These are phyloP conservation scores for Ardeotis arabs DNA, from an alignment of 2,113 vertebrate genomes.

Conservation along the genomic window DNA sequence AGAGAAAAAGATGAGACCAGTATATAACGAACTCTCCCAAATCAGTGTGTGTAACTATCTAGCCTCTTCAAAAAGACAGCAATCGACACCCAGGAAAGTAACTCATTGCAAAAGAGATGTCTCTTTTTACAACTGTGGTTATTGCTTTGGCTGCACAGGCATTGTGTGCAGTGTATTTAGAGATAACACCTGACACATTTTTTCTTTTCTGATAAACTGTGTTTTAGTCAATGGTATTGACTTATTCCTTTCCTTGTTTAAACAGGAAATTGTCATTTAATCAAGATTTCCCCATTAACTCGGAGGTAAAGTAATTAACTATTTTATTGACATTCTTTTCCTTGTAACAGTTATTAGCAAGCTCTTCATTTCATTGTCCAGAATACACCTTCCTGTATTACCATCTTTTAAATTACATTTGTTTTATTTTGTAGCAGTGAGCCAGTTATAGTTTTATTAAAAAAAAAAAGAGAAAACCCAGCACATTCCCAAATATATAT, in stretches of 20 bases:
- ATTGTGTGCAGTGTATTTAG: neutral
- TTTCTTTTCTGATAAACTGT: neutral
- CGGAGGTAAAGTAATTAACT: neutral
- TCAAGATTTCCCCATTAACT: neutral
- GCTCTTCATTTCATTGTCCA: neutral
- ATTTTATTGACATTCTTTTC: neutral
- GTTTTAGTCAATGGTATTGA: neutral
- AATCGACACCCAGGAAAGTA: neutral
- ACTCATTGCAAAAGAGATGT: neutral
- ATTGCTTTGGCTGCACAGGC: neutral
- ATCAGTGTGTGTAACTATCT: neutral
- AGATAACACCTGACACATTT: neutral
- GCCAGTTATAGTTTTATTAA: neutral
- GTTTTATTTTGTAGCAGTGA: neutral
- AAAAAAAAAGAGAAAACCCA: neutral
- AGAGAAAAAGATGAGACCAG: neutral
- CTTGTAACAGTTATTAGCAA: neutral
- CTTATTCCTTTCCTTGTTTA: conserved; percentile 1
- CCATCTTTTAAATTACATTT: neutral
- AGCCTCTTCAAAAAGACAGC: neutral
- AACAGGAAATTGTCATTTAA: conserved; percentile 9
- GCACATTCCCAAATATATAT: neutral
- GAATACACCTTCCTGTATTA: neutral
- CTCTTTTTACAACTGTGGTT: conserved; percentile 5
- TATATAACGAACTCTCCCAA: conserved; percentile 19